Base-by-base conservation (phyloP, 2,888 invertebrate species). In the Cabera pusaria region DNA sequence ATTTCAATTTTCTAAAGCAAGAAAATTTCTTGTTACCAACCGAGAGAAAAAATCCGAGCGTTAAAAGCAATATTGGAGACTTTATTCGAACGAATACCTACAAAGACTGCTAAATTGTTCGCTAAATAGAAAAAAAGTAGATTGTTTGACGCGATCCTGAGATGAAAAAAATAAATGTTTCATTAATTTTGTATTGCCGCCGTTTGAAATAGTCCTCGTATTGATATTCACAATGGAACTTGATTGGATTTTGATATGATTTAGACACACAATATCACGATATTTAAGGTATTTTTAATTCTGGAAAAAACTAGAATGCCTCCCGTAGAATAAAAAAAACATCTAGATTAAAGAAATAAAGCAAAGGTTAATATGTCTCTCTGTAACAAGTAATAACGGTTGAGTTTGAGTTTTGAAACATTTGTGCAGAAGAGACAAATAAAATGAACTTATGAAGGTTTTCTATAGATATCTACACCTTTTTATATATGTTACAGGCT, bases 1-100 rank as follows among this genome's bases (percentile, higher is more conserved):
- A 65, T 64, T 63, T 59, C 44, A 49, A 52, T 56, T 53, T 51
- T 56, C 54, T 55, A 56, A 59, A 59, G 58, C 52, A 50, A 49
- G 55, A 54, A 52, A 62, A 62, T 56, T 54, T 57, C 59, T 57
- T 44, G 55, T 56, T 53, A 53, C 40, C 29, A 38, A 33, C 12
- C 18, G 12, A 49, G 52, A 44, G 51, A 49, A 51, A 51, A 47
- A 51, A 57, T 42, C 49, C 47, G 40, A 41, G 41, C 45, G 49
- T 44, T 48, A 45, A 47, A 56, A 53, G 49, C 44, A 53, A 56
- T 60, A 58, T 54, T 52, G 54, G 46, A 51, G 45, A 54, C 48
- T 52, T 55, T 50, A 52, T 52, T 53, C 42, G 44, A 49, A 50
- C 44, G 44, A 56, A 49, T 44, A 43, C 36, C 39, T 37, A 52